A percentile compares a stretch with the other conserved stretches of the same genome.
Evolutionary conservation across 2,113 vertebrate species (phyloP).

Genomic region (Antennarius striatus): DNA sequence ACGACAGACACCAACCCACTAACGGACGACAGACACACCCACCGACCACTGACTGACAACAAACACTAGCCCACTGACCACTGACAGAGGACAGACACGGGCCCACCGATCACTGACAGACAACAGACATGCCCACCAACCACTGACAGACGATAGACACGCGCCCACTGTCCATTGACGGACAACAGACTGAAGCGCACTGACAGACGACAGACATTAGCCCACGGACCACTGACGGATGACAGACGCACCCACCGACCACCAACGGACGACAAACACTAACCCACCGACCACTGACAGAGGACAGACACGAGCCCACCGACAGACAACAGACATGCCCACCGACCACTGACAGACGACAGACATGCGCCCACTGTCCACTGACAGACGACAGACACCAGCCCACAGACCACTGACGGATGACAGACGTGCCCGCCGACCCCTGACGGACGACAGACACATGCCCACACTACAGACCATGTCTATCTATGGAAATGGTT

Average conservation of each 20-base stretch:
- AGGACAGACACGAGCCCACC: no score
- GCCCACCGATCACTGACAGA: no score
- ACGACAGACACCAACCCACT: no score
- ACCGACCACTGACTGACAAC: constrained; percentile 61
- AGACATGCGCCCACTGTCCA: no score
- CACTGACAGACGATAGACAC: no score
- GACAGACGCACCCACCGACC: not conserved
- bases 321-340: not conserved
- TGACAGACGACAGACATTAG: no score
- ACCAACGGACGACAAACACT: not conserved
- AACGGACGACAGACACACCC: constrained; percentile 4
- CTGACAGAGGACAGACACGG: no score
- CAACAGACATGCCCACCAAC: no score
- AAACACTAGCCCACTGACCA: not conserved
- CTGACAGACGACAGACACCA: not conserved
- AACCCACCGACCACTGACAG: no score
- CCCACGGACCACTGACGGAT: constrained; percentile 66
- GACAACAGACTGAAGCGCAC: no score
- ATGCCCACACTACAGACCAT: no score
- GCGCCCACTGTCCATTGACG: not conserved
- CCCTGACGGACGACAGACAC: no score
- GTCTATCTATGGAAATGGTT: constrained; percentile 17
- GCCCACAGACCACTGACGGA: not conserved
- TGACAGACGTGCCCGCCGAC: constrained; percentile 5
- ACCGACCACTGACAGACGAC: not conserved